phyloP scores from a whole-genome alignment of 2,888 invertebrate genomes.

The Gryllus longicercus region DNA sequence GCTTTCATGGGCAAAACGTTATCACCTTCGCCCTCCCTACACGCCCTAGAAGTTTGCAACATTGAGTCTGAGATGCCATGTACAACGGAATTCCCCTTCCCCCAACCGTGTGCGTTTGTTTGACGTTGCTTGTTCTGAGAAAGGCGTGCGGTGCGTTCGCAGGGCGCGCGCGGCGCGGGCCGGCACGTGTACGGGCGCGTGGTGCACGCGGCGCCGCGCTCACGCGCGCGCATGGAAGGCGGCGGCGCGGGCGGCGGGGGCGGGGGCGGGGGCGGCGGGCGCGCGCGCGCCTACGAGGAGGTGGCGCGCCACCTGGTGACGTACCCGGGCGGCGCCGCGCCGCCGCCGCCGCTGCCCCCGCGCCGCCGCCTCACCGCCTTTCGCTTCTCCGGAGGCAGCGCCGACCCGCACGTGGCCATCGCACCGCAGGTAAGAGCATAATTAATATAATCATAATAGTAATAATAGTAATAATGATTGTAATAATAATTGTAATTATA shows the following conservation, averaged over 20 bases:
- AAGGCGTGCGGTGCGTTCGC: constrained; percentile 24
- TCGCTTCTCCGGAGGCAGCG: constrained; percentile 46
- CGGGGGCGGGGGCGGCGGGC: constrained; percentile 45
- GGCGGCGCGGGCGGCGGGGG: constrained; percentile 30
- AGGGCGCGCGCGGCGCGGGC: constrained; percentile 46
- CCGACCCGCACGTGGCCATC: background rate
- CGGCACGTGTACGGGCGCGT: constrained; percentile 65
- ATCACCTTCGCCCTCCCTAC: too few relatives aligned
- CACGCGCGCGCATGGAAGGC: background rate
- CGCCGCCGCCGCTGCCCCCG: constrained; percentile 44
- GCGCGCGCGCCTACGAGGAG: constrained; percentile 54
- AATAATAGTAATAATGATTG: too few relatives aligned
- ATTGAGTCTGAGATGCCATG: too few relatives aligned
- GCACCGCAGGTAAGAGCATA: background rate
- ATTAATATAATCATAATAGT: too few relatives aligned
- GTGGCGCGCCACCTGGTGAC: constrained; percentile 52
- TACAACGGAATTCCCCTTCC: too few relatives aligned
- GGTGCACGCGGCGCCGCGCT: constrained; percentile 65
- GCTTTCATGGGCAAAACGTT: too few relatives aligned
- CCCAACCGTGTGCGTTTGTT: too few relatives aligned
- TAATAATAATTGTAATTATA: too few relatives aligned
- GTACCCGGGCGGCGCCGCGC: constrained; percentile 43
- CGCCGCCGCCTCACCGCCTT: constrained; percentile 43
- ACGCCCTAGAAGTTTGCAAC: too few relatives aligned
- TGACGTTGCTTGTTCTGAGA: background rate